Evolutionary conservation across 2,113 vertebrate genomes (phyloP), one percentile per base, ranked within the genome.

Genomic region (Oreotragus oreotragus): DNA sequence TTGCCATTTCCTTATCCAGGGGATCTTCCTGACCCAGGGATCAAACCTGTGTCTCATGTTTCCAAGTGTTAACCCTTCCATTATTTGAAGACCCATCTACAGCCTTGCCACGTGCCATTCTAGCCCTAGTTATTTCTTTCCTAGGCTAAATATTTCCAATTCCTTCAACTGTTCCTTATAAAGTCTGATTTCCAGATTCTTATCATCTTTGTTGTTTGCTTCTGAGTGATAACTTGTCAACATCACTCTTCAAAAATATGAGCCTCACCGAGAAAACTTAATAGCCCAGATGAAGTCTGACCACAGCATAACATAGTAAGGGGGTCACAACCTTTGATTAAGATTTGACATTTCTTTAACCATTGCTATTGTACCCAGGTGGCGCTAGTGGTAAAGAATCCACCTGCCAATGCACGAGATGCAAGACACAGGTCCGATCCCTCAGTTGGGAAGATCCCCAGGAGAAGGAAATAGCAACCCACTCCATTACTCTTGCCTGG

Each of bases 151-250:
- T 17, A 84, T 27, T 57, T 19, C 36, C 58, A 66, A 45, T 2
- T 84, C 87, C 53, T 62, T 81, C 79, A 70, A 90, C 43, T 91
- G 6, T 90, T 93, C 57, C 70, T 94, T 84, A 4, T 77, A 84
- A 94, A 92, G 55, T 90, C 66, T 92, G 33, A 91, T 92, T 55
- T 89, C 36, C 60, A 97, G 60, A 90, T 87, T 84, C 51, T 89
- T 89, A 90, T 66, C 60, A 55, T 55, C 23, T 47, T 77, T n/a
- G 25, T 49, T n/a, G 89, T 92, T 97, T 64, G 81, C 53, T 92
- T 92, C 9, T 25, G 36, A 60, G 36, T 88, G 28, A 57, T 88
- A 62, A 58, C 55, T 88, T 60, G 17, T 84, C 39, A 90, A 36
- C 23, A 60, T 77, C n/a, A 28, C 8, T 94, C 49, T 96, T 95